Evolutionary conservation across 2,888 invertebrate species (phyloP), one percentile per base, ranked within the genome.

Genomic region (Ochropleura plecta): DNA sequence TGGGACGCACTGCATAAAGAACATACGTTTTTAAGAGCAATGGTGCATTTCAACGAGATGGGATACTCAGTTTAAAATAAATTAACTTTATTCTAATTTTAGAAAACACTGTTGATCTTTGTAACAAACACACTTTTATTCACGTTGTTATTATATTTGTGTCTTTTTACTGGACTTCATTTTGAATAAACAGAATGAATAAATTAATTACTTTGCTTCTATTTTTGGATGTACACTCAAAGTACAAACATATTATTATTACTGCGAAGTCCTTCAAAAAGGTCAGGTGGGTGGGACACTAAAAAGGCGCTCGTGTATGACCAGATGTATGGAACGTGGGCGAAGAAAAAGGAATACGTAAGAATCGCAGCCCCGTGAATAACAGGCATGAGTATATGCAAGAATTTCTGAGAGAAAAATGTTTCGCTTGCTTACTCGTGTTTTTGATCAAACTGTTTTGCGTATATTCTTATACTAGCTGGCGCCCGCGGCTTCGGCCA

Each of bases 1-100:
- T 96, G 96, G 96, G 96, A 96, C 49, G 82, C 93, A 64, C 88
- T 96, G 3, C 94, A 94, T 72, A 88, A 90, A 73, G 93, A 95
- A 81, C 91, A 94, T 77, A 85, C 86, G 57, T 92, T 94, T 62
- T 80, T 95, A n/a, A 93, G 92, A 88, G 88, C 92, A 57, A 78
- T 94, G 18, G 89, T 92, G 48, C 92, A 95, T 85, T 94, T 95
- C 64, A 94, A 92, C 82, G 95, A 94, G 67, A 82, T 93, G 49
- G 95, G 96, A 55, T 90, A 95, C 8, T 79, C 86, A 4, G 51
- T 46, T 20, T 79, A 65, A 67, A 55, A 59, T 46, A 53, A 46
- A 6, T 42, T 5, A 40, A 18, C 0, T 44, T 66, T 16, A 55
- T 10, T 18, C 18, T 20, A 53, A 18, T 7, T 48, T 48, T 12